A percentile compares a stretch with the other conserved stretches of the same genome.
phyloP scores from a whole-genome alignment of 2,113 vertebrate genomes.

The Sula dactylatra region DNA sequence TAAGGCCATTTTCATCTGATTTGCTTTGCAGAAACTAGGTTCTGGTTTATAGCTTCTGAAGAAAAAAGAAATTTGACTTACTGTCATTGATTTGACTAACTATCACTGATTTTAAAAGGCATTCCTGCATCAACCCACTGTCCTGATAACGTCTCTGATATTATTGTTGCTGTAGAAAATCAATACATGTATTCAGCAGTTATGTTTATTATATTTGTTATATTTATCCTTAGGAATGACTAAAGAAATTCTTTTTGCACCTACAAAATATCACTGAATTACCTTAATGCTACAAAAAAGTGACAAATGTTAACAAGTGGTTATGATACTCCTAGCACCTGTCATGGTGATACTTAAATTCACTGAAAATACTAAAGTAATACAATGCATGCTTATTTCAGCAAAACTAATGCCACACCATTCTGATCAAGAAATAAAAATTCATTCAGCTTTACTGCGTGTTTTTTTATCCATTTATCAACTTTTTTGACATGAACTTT shows the following conservation, averaged over 20 bases:
- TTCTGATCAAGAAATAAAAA: background rate
- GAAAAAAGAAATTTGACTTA: background rate
- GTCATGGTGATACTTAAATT: background rate
- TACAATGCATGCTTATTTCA: background rate
- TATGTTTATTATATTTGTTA: background rate
- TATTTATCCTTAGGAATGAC: background rate
- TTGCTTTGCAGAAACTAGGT: background rate
- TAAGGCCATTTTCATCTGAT: background rate
- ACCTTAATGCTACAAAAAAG: background rate
- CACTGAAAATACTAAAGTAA: background rate
- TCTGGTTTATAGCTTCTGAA: background rate
- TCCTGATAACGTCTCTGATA: background rate
- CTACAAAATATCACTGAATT: background rate
- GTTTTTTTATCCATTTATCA: background rate
- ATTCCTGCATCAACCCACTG: background rate
- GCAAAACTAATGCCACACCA: background rate
- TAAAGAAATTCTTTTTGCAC: background rate
- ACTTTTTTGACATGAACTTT: background rate
- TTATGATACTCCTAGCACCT: background rate
- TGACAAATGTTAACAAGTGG: fast-evolving
- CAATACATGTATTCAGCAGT: background rate
- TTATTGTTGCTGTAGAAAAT: background rate
- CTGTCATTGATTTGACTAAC: too few species aligned
- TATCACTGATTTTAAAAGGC: background rate
- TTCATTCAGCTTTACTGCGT: background rate